A percentile compares a stretch with the other conserved stretches of the same genome.
Evolutionary conservation across 2,888 invertebrate species (phyloP).

Genomic region (Alloplasta piceator): DNA sequence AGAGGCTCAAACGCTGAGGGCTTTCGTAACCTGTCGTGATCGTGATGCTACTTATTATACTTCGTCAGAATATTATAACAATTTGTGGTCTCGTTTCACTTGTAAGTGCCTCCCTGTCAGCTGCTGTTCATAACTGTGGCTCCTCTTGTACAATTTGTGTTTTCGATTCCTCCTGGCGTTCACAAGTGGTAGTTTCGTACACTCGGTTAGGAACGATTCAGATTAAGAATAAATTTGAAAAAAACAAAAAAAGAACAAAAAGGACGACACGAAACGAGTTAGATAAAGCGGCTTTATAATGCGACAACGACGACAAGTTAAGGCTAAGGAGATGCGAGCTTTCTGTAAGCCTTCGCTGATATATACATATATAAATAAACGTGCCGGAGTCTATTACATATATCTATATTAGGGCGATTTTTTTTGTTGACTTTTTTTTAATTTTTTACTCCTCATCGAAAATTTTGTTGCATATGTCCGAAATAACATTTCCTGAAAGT

Average conservation of each 20-base stretch:
- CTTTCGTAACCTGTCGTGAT: no score
- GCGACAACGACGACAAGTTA: conserved; percentile 33
- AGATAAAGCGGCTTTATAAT: not conserved
- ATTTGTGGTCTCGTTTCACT: no score
- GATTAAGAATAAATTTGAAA: no score
- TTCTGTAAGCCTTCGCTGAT: conserved; percentile 29
- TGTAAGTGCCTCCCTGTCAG: not conserved
- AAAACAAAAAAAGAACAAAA: not conserved
- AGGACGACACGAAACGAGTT: conserved; percentile 18
- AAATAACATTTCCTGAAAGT: no score
- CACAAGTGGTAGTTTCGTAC: not conserved
- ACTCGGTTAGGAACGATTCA: no score
- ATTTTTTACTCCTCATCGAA: no score
- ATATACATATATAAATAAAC: conserved; percentile 3
- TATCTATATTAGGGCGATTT: no score
- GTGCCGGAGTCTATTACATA: not conserved
- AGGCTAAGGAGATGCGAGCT: conserved; percentile 31
- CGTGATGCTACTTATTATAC: no score
- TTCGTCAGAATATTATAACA: no score
- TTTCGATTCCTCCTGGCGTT: conserved; percentile 18
- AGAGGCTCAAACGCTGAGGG: no score
- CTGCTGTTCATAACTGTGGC: conserved; percentile 10
- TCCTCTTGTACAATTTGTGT: conserved; percentile 15
- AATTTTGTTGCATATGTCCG: no score
- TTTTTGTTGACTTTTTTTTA: no score